Base-by-base conservation (phyloP, 2,797 vertebrate species). In the Epinephelus coioides region DNA sequence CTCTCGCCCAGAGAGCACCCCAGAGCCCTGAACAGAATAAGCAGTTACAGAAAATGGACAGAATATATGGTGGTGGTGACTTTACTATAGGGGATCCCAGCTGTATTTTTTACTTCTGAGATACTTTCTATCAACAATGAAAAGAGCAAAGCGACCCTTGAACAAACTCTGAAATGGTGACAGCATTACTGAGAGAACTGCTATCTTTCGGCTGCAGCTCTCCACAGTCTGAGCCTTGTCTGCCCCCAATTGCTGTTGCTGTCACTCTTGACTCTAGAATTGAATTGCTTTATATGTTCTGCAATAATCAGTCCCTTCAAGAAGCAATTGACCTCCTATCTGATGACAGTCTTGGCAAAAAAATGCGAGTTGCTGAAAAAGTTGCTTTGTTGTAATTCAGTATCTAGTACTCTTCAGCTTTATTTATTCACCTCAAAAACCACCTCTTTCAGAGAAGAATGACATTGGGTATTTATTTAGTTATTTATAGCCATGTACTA, bases 211-310 rank as follows among this genome's bases (percentile, higher is more conserved):
- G 70, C 12, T 43, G 15, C 49, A 69, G 59, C 56, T 68, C 64
- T 10, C 59, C n/a, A 14, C 51, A 27, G 43, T 40, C 40, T 25
- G 12, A 64, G 43, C 69, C 18, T 64, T 43, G 17, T 34, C 13
- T 43, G 50, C 25, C 57, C n/a, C 18, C 12, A 43, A 4, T 53
- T 21, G 4, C 43, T 79, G 49, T 55, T 47, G 18, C 50, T 4
- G 6, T 23, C 62, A 76, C 61, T 76, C 70, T 72, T 7, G 12
- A 55, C 75, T 80, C 30, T 40, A 10, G 17, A 70, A 75, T 69
- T 59, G 8, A 76, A 75, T 62, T 60, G 59, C 61, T 72, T 18
- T 15, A 2, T 0, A 5, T 72, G 12, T 63, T 38, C 4, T 6
- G 6, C 70, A 69, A 74, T 44, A 67, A 63, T 75, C 17, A 18